Base-by-base conservation (phyloP, 2,888 invertebrate species). In the Cactoblastis cactorum region DNA sequence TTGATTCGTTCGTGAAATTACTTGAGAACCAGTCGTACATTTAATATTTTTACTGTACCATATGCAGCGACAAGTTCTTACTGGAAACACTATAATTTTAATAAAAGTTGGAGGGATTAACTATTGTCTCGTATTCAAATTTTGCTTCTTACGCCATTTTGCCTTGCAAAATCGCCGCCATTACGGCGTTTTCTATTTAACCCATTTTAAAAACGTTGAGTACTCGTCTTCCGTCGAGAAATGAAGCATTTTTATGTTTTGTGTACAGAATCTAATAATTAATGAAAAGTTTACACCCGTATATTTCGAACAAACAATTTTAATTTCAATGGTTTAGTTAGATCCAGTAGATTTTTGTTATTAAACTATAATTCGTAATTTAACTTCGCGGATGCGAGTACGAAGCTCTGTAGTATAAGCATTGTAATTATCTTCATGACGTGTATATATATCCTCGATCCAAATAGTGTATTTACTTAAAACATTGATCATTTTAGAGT, bases 391-490 rank as follows among this genome's bases (percentile, higher is more conserved):
- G 11, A 28, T n/a, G 9, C 43, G 43, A 43, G 11, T 28, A 11
- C 4, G 14, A 1, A 28, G 22, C 24, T 4, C 9, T n/a, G n/a
- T 24, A 43, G 41, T 43, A 14, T 34, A 51, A 45, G 18, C 47
- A 53, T 24, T 57, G 49, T 53, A 54, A 53, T 46, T 35, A 37
- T 52, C 49, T 41, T 22, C 37, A 45, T 35, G 18, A 46, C 52
- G 49, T 53, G 47, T 52, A 53, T n/a, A 46, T 53, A 37, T 45
- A 56, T 52, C 47, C 39, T 51, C 50, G 34, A 54, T 39, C 53
- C 52, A 50, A 52, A 56, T 52, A 55, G 24, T 51, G 54, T 55
- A 56, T 60, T 56, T 58, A 56, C 53, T 45, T 51, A 50, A 51
- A 55, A 54, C 53, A 52, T 47, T 50, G 47, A 49, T 43, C n/a